Evolutionary conservation across 2,797 vertebrate species (phyloP), one percentile per base, ranked within the genome.

Genomic region (Rhodeus uyekii): DNA sequence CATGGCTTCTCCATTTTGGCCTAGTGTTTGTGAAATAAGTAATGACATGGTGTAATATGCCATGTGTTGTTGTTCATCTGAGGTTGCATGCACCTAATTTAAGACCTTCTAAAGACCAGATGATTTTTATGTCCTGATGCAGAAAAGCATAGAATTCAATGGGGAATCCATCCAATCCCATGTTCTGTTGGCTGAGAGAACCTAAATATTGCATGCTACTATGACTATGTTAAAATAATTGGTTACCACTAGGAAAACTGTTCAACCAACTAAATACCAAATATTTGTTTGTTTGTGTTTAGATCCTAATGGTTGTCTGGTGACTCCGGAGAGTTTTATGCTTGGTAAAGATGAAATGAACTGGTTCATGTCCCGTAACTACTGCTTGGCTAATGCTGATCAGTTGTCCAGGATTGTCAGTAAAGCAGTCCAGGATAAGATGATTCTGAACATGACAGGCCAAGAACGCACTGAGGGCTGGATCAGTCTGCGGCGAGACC

Each of bases 401-500:
- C 2, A 84, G 1, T 83, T 95, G 58, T n/a, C 89, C 61, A 92
- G 86, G 82, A 32, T 93, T 38, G 38, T 85, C 16, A 0, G 13
- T 0, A 6, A 2, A 0, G 4, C 82, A 1, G 86, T 87, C n/a
- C n/a, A n/a, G 64, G 2, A 3, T 0, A 76, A 83, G 0, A 27
- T 92, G 55, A 69, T 53, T 44, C 0, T 1, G 0, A 79, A 42
- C 12, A 27, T 92, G 0, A 1, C 0, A 0, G 19, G n/a, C 32
- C 0, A 0, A 5, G 0, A 8, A 2, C 2, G 0, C 0, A 46
- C 22, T 0, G 9, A 81, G 0, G 86, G 80, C 7, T 95, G 94
- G 94, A 90, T 95, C 16, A 91, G 93, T 39, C 75, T 94, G 86
- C 90, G 93, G 0, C 90, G 89, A 0, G 88, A 86, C 83, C 86